A percentile compares a stretch with the other conserved stretches of the same genome.
phyloP scores from a whole-genome alignment of 2,113 vertebrate species.

The Corythornis cristatus region DNA sequence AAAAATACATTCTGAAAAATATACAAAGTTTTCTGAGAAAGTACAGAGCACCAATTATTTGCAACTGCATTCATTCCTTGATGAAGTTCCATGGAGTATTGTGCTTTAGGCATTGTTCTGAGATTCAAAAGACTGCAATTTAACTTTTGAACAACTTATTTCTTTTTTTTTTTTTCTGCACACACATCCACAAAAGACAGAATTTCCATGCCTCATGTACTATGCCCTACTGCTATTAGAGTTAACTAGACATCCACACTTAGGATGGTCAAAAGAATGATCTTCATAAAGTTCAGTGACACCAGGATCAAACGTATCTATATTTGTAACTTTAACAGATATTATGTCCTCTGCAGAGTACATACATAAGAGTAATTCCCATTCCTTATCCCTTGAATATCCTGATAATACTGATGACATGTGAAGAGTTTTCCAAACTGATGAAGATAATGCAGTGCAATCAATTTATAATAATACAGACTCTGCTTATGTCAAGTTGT shows the following conservation, averaged over 20 bases:
- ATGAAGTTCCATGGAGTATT: background rate
- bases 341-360: background rate
- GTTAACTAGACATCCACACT: background rate
- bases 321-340: background rate
- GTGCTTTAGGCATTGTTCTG: background rate
- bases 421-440: background rate
- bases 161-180: background rate
- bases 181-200: background rate
- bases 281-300: background rate
- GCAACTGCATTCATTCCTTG: accelerated
- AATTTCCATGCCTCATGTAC: background rate
- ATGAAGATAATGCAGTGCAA: background rate
- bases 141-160: background rate
- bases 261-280: background rate
- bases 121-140: background rate
- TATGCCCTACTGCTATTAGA: background rate
- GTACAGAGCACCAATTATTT: background rate
- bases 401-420: background rate
- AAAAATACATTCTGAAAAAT: background rate
- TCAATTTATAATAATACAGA: background rate
- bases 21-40: background rate
- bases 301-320: background rate
- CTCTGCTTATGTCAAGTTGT: background rate
- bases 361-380: background rate
- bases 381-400: background rate